Evolutionary conservation across 1,140 invertebrate genomes (phyloP).

Genomic region (Physella acuta): DNA sequence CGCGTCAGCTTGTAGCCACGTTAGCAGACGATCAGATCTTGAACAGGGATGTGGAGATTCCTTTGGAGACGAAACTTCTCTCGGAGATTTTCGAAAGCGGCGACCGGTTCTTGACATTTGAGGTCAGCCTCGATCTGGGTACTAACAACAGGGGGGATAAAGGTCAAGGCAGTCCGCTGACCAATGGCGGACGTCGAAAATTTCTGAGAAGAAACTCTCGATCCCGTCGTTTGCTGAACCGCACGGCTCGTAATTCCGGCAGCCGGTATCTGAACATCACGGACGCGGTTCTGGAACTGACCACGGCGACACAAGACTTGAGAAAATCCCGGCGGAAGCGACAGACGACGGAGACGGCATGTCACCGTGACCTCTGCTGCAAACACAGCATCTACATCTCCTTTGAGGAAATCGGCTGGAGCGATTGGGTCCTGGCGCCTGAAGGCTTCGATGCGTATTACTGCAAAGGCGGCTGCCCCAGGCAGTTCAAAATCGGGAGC

Average conservation of each 20-base stretch:
- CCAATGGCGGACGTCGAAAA: neutral
- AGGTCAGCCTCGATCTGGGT: neutral
- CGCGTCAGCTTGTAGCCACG: neutral
- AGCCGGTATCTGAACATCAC: neutral
- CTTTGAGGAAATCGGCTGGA: conserved; percentile 12
- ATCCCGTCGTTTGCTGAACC: too few relatives aligned
- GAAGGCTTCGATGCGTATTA: neutral
- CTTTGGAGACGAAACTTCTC: neutral
- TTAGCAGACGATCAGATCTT: neutral
- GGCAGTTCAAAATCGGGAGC: conserved; percentile 1
- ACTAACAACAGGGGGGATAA: neutral
- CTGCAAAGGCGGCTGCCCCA: conserved; percentile 14
- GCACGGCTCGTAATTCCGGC: neutral
- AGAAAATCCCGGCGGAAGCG: neutral
- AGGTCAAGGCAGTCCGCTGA: neutral
- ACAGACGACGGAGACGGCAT: neutral
- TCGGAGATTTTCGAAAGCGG: neutral
- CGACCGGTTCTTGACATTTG: neutral
- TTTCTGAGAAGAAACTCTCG: too few relatives aligned
- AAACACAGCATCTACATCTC: conserved; percentile 7
- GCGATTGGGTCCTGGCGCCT: conserved; percentile 1
- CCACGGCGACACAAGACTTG: neutral
- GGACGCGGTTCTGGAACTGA: neutral
- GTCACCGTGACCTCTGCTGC: neutral
- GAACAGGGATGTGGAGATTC: neutral